Evolutionary conservation across 2,113 vertebrate genomes (phyloP), one percentile per base, ranked within the genome.

Genomic region (Zosterops japonicus): DNA sequence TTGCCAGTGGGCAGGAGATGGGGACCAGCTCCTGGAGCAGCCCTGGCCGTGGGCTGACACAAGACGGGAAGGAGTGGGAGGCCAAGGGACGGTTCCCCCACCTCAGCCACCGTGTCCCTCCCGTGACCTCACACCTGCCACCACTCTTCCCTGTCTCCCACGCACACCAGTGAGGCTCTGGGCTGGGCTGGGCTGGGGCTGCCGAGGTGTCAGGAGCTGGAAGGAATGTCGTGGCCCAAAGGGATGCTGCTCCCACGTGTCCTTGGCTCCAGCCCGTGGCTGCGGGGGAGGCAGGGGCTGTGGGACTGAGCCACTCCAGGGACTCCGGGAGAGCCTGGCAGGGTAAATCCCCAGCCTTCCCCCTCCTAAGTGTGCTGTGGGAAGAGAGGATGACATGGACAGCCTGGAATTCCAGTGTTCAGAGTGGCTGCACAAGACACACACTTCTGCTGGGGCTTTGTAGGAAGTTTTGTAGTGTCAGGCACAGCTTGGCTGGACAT

Each of bases 161-260:
- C 57, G 0, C 52, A 10, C n/a, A 2, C 0, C 0, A 35, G 47
- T 0, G 36, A 81, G 68, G 14, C 0, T 2, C 47, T 39, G 72
- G 49, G 63, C 63, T 24, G 50, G 47, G 65, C 1, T 9, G 39
- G 52, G 64, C 64, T 9, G 39, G 10, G n/a, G 18, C 39, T 85
- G 47, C 49, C 1, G 1, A 22, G 28, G 46, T 53, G 59, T 36
- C 76, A 42, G 71, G n/a, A 83, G 57, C 35, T 49, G 52, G 20
- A 7, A 64, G 83, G 76, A 94, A 95, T 90, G 25, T 61, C 75
- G 27, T 80, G 79, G 78, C 85, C 88, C 61, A 83, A 27, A 55
- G 90, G 79, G 65, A 81, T 59, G 47, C n/a, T 61, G 35, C 80
- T 89, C 36, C 27, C 1, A 0, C n/a, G 1, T 17, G 20, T 23